Percentiles rank a stretch among this genome's conserved stretches.
Evolutionary conservation across 2,113 vertebrate genomes (phyloP).

Genomic region (Lycocorax pyrrhopterus): DNA sequence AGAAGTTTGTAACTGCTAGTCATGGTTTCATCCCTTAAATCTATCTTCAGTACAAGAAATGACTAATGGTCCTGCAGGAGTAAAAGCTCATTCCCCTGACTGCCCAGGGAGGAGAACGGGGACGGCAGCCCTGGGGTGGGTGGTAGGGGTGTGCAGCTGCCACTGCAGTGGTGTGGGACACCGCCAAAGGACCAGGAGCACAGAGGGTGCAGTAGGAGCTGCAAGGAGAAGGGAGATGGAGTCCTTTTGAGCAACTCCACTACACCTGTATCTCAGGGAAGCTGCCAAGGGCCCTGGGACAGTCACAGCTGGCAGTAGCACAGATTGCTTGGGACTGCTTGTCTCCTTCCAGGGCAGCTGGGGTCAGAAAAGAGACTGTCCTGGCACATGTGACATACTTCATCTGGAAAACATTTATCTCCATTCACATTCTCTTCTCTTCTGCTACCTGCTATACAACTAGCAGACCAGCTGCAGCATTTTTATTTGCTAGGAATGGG

Average conservation of each 20-base stretch:
- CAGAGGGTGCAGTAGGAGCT: neutral
- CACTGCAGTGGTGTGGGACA: neutral
- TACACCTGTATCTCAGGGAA: neutral
- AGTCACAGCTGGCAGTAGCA: neutral
- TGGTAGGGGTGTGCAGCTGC: neutral
- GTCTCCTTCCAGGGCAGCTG: neutral
- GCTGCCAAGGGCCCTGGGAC: neutral
- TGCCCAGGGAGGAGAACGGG: rapidly evolving
- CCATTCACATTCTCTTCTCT: neutral
- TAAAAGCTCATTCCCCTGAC: neutral
- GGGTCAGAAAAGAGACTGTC: neutral
- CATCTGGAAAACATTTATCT: neutral
- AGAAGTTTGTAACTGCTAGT: slow-evolving; percentile 9
- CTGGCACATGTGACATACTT: neutral
- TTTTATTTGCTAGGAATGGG: neutral
- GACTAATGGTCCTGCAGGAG: neutral
- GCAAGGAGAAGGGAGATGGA: neutral
- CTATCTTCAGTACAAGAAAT: neutral
- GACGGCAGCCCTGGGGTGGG: neutral
- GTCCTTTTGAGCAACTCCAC: neutral
- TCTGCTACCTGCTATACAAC: neutral
- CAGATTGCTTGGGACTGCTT: neutral
- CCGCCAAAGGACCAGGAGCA: neutral
- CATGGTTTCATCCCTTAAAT: neutral
- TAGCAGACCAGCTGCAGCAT: neutral